Evolutionary conservation across 2,797 vertebrate genomes (phyloP).

Genomic region (Rhodeus uyekii): DNA sequence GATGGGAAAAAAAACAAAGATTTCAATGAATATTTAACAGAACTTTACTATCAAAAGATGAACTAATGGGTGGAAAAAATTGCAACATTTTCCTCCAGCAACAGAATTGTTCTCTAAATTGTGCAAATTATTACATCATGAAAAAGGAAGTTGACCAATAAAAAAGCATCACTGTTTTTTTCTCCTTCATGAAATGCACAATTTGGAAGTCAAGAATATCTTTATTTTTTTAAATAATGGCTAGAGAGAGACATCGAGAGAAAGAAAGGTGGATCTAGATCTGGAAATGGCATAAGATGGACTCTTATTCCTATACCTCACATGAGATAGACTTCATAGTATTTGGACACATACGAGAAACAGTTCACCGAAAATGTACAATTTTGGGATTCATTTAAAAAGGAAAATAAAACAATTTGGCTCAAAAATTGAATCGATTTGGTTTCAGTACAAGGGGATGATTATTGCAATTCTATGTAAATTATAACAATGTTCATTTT

Average conservation of each 20-base stretch:
- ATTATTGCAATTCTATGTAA: neutral
- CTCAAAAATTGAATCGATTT: neutral
- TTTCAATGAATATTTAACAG: constrained; percentile 48
- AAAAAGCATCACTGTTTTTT: neutral
- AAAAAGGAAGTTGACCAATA: neutral
- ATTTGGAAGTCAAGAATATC: neutral
- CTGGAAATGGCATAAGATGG: neutral
- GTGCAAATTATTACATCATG: neutral
- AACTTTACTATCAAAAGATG: constrained; percentile 20
- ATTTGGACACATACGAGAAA: neutral
- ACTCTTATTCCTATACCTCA: neutral
- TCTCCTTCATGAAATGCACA: neutral
- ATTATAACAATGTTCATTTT: neutral
- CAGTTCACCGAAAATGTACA: neutral
- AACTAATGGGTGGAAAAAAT: neutral
- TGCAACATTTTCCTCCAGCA: neutral
- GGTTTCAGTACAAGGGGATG: neutral
- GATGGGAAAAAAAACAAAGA: neutral
- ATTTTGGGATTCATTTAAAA: neutral
- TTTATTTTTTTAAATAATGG: no score
- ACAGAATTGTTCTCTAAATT: constrained; percentile 3
- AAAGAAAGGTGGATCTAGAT: neutral
- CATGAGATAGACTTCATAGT: neutral
- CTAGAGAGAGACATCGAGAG: no score
- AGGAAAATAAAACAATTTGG: neutral